Base-by-base conservation (phyloP, 2,113 vertebrate species). In the Eidolon helvum region DNA sequence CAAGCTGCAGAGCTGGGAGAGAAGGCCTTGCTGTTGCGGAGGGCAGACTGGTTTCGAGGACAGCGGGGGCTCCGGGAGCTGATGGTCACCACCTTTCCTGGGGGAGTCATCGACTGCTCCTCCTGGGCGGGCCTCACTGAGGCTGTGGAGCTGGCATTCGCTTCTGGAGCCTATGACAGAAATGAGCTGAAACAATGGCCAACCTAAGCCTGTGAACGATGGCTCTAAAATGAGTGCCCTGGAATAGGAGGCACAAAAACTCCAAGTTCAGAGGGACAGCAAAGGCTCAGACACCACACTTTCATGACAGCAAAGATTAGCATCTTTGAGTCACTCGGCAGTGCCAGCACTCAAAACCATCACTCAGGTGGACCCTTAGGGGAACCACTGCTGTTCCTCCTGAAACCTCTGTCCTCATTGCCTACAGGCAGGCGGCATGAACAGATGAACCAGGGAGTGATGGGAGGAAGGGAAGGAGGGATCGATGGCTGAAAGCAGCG, bases 61-160 rank as follows among this genome's bases (percentile, higher is more conserved):
- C 99, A 99, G 97, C 98, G 99, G 0, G 99, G 99, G 68, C 99
- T 99, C 93, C 99, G 99, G 28, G 98, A 97, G 12, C 98, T 99
- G 84, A 99, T 53, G 3, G 99, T 75, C 15, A 98, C 97, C 48
- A 98, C 98, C 96, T 99, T 99, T 9, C 99, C 99, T 0, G 99
- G 99, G 50, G 99, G 99, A 0, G 99, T 99, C 55, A 98, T 89
- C 0, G 99, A 98, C 92, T 99, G 99, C 48, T 99, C 99, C 96
- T 99, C 99, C 61, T 98, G 99, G 40, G 95, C 55, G 1, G 98
- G 98, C 98, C 99, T 99, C 71, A 99, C 97, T 0, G 99, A 99
- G 5, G 99, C 99, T 0, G 99, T 99, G 87, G 99, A 99, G 63
- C 99, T 98, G 30, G 99, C 98, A 96, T 98, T 99, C 74, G 98